phyloP scores from a whole-genome alignment of 2,888 invertebrate species.

The Dicroscelio sp. region DNA sequence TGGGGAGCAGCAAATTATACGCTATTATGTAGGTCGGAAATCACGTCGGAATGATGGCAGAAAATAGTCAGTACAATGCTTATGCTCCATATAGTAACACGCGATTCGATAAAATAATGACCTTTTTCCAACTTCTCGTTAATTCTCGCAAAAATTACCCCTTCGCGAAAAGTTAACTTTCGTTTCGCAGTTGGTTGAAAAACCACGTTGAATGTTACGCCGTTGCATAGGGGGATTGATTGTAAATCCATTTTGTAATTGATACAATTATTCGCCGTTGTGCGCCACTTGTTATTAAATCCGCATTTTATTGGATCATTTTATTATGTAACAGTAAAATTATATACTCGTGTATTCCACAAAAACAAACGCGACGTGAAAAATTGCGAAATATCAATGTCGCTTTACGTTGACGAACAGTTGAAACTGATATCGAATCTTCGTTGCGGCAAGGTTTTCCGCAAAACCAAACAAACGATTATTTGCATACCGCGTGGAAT shows the following conservation, averaged over 20 bases:
- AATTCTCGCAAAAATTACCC: conserved; percentile 13
- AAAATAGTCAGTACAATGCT: conserved; percentile 61
- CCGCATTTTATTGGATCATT: no score
- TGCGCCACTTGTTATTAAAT: no score
- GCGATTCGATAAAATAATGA: conserved; percentile 51
- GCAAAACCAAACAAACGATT: background rate
- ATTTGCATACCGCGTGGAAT: conserved; percentile 1
- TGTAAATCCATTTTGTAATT: no score
- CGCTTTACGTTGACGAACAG: no score
- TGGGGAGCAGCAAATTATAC: conserved; percentile 76
- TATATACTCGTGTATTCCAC: no score
- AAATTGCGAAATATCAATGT: conserved; percentile 9
- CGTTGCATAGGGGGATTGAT: no score
- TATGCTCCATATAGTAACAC: conserved; percentile 23
- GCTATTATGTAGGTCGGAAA: conserved; percentile 75
- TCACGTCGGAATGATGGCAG: conserved; percentile 70
- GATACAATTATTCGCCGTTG: no score
- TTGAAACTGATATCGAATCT: no score
- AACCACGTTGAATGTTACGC: no score
- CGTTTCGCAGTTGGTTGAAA: no score
- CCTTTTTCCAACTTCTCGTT: conserved; percentile 25
- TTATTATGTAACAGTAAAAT: no score
- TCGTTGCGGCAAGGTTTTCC: no score
- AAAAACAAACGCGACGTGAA: background rate
- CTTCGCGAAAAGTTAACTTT: conserved; percentile 15